Conservation (phyloP, 1,140 invertebrate genomes). For the Cryptotermes secundus region DNA sequence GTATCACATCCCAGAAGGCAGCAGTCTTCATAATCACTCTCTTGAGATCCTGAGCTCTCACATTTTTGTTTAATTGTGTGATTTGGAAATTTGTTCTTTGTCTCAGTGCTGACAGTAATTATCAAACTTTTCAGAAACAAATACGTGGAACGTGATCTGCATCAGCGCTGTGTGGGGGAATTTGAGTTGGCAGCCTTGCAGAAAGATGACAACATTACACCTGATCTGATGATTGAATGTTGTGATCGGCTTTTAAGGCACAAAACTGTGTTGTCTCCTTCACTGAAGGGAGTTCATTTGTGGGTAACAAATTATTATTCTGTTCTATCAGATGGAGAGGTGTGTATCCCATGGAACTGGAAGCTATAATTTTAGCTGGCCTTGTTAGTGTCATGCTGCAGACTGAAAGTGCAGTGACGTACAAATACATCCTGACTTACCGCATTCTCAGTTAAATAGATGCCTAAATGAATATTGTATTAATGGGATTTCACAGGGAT, state of each 20-base stretch:
- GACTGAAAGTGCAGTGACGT: no score
- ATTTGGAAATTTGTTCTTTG: no score
- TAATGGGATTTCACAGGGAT: no score
- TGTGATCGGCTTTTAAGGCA: slow-evolving; percentile 68
- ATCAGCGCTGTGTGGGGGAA: slow-evolving; percentile 61
- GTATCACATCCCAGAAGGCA: no score
- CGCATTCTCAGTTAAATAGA: no score
- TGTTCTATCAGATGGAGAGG: slow-evolving; percentile 82
- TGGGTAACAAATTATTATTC: slow-evolving; percentile 90
- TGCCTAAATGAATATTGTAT: no score
- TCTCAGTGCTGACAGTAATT: no score
- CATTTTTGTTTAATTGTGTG: no score
- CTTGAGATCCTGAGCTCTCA: no score
- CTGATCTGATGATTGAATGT: slow-evolving; percentile 84
- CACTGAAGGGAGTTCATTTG: slow-evolving; percentile 61
- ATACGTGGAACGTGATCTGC: slow-evolving; percentile 70
- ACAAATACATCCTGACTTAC: no score
- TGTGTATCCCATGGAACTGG: slow-evolving; percentile 94
- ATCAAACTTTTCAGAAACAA: slow-evolving; percentile 62
- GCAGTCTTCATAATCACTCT: no score
- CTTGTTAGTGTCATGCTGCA: neutral
- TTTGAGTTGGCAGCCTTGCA: slow-evolving; percentile 68
- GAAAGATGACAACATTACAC: slow-evolving; percentile 89
- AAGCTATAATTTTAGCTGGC: slow-evolving; percentile 49
- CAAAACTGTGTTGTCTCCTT: slow-evolving; percentile 47